A percentile compares a stretch with the other conserved stretches of the same genome.
Evolutionary conservation across 2,113 vertebrate species (phyloP).

Genomic region (Misgurnus anguillicaudatus): DNA sequence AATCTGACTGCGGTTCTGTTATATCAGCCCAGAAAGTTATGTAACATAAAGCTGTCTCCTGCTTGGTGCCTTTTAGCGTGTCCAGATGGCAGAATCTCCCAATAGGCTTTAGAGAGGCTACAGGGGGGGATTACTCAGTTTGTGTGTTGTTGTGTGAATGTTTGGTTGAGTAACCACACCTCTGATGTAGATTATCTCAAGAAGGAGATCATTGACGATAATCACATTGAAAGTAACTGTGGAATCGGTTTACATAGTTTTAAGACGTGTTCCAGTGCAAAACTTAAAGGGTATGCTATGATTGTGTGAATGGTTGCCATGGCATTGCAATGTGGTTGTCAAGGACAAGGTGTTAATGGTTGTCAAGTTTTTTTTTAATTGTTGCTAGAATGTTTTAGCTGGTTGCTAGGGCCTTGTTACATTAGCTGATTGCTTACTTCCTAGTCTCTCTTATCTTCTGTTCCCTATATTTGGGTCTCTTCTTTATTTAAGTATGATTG

Average conservation of each 20-base stretch:
- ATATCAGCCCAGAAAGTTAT: constrained; percentile 53
- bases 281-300: too few species aligned
- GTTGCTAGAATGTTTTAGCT: not conserved
- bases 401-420: not conserved
- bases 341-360: too few species aligned
- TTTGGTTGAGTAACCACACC: constrained; percentile 21
- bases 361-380: not conserved
- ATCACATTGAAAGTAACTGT: not conserved
- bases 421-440: too few species aligned
- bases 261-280: too few species aligned
- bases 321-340: not conserved
- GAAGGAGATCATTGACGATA: constrained; percentile 27
- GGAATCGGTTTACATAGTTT: not conserved
- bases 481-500: too few species aligned
- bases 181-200: constrained; percentile 27
- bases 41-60: constrained; percentile 60
- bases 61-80: constrained; percentile 49
- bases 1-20: not conserved
- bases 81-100: constrained; percentile 66
- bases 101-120: constrained; percentile 30
- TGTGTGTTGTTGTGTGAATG: constrained; percentile 7
- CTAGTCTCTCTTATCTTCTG: too few species aligned
- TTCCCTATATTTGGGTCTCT: too few species aligned
- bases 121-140: constrained; percentile 19
- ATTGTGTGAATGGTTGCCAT: not conserved